Base-by-base conservation (phyloP, 2,797 vertebrate species). In the Oophaga sylvatica region DNA sequence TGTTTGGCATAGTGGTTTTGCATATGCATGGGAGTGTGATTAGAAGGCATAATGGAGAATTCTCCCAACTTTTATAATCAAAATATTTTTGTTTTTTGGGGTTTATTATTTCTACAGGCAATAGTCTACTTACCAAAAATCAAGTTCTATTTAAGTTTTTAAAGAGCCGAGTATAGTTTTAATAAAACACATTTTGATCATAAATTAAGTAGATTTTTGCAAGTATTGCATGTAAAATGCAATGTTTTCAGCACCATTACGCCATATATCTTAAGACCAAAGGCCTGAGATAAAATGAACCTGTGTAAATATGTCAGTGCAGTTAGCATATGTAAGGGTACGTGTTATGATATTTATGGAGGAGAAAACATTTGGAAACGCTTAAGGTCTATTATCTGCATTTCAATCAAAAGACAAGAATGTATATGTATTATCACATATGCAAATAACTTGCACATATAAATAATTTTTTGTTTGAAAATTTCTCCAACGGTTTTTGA, bases 361-460 rank as follows among this genome's bases (percentile, higher is more conserved):
- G 41, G 26, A 65, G 29, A 67, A 60, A 67, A 85, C 83, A 85
- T 78, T 78, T 85, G 83, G 62, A 78, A 78, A 67, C 20, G 48
- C n/a, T 85, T 78, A 85, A 45, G 59, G 22, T 63, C 41, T 48
- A 48, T 85, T 65, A 63, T 85, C 59, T 76, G 3, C 48, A 57
- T 10, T 84, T 84, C 83, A 84, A 26, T 84, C 83, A 77, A 26
- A 85, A 65, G 73, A 41, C 41, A 67, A 85, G n/a, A 85, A 85
- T 63, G 2, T 10, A 13, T 12, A 67, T 12, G 1, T n/a, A 22
- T 10, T 65, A n/a, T n/a, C 20, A 65, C 22, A n/a, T 65, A 65
- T n/a, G 6, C 4, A 65, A 65, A n/a, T 65, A 22, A 65, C 22
- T n/a, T 6, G 2, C 62, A 65, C 9, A 65, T 65, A n/a, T 65